These are phyloP conservation scores for Crotalus helleri DNA, from an alignment of 2,113 vertebrate species.

Conservation along the genomic window DNA sequence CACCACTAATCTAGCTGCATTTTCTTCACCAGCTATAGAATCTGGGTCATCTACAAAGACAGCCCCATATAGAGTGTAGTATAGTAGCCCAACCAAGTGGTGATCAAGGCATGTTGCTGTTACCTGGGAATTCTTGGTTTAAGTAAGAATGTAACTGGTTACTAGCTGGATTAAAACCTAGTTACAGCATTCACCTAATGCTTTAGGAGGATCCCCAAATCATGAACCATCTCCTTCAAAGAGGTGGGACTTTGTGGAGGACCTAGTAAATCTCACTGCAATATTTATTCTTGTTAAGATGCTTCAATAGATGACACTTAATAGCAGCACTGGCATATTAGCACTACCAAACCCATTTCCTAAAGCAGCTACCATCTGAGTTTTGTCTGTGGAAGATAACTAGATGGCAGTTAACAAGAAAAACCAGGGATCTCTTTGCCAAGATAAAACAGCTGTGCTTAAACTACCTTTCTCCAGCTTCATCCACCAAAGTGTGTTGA, in stretches of 20 bases:
- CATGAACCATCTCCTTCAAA: neutral
- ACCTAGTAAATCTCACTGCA: neutral
- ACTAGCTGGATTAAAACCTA: neutral
- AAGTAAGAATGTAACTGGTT: neutral
- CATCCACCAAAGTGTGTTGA: neutral
- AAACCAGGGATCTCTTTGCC: neutral
- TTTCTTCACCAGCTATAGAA: neutral
- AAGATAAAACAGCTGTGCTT: neutral
- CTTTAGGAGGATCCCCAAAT: neutral
- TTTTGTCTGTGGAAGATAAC: neutral
- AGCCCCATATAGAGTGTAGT: neutral
- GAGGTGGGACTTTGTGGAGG: neutral
- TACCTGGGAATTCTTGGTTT: neutral
- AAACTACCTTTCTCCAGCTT: neutral
- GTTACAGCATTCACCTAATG: neutral
- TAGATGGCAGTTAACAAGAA: neutral
- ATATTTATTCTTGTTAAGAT: neutral
- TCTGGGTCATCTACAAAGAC: neutral
- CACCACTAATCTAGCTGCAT: neutral
- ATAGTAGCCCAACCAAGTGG: neutral
- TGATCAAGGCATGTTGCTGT: neutral
- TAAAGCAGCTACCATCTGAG: neutral
- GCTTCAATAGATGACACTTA: constrained; percentile 1
- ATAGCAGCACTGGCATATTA: constrained; percentile 13
- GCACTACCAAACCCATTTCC: constrained; percentile 7